Percentiles rank a stretch among this genome's conserved stretches.
These are phyloP conservation scores for Crocidura indochinensis DNA, from an alignment of 2,797 vertebrate species.

Conservation along the genomic window DNA sequence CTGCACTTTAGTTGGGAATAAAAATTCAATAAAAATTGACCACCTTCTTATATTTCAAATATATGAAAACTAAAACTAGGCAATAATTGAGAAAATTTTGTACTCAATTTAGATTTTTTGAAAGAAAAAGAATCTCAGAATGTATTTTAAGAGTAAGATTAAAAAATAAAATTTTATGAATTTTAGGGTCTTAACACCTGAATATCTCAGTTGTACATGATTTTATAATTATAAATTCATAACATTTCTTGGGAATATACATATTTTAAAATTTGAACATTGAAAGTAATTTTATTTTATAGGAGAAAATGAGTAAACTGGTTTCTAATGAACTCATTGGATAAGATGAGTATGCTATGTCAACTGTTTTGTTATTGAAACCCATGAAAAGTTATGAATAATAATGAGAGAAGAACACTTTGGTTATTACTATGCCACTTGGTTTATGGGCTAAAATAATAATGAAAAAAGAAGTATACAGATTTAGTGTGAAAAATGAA, in stretches of 20 bases:
- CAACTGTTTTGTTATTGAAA: conserved; percentile 31
- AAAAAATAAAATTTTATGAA: conserved; percentile 78
- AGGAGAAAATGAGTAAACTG: conserved; percentile 53
- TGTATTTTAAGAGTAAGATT: conserved; percentile 66
- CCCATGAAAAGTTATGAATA: conserved; percentile 56
- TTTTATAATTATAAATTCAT: conserved; percentile 70
- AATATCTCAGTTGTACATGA: conserved; percentile 66
- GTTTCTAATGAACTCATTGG: conserved; percentile 42
- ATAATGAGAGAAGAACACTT: neutral
- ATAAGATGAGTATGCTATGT: conserved; percentile 35
- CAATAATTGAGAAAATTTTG: neutral
- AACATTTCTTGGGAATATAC: conserved; percentile 44
- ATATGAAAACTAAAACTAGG: conserved; percentile 1
- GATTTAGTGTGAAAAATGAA: accelerated
- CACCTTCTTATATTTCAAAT: conserved; percentile 24
- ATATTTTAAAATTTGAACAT: neutral
- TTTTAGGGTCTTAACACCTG: conserved; percentile 72
- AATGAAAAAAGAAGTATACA: neutral
- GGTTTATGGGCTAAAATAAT: conserved; percentile 33
- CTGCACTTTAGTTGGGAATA: neutral
- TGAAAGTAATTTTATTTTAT: conserved; percentile 56
- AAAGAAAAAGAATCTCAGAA: conserved; percentile 15
- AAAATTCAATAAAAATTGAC: conserved; percentile 5
- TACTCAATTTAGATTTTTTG: neutral
- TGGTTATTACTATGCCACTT: neutral